Base-by-base conservation (phyloP, 2,113 vertebrate genomes). In the Mola mola region DNA sequence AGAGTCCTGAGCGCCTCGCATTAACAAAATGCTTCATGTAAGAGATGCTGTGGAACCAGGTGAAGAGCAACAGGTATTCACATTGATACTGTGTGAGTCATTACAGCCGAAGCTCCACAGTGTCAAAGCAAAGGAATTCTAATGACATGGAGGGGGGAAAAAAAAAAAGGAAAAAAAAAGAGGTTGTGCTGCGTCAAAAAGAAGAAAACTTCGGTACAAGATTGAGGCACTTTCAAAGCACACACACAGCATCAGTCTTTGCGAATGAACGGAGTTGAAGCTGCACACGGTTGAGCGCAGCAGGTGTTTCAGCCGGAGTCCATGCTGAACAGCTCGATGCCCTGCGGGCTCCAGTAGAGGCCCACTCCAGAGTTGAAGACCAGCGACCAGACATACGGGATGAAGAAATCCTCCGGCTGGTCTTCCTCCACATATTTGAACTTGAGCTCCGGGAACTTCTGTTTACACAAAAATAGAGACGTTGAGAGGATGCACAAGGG, bases 391-490 rank as follows among this genome's bases (percentile, higher is more conserved):
- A 97, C 94, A 0, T 98, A 98, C 0, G 97, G 97, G 87, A 98
- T 94, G 88, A 98, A 99, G 88, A 99, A 99, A 70, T 99, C 97
- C 72, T 98, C 97, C 0, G 97, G 97, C 78, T 98, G 96, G 78
- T 99, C 96, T 65, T 99, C 97, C 79, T 99, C 97, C 84, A 99
- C 96, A 0, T 99, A 99, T 65, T 97, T 98, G 64, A 99, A 98
- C 83, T 98, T 98, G 72, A 99, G 88, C 85, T 99, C 97, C 0
- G 97, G 97, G 80, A 99, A 99, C 69, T 98, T 98, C 96, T 99
- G 82, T 58, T 50, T 29, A 70, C 20, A 66, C 17, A 66, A 10
- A 61, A 19, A 81, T n/a, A 17, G 4, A 24, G 20, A 62, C 4
- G 59, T 16, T 41, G 3, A 62, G 20, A 33, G 16, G 8, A 48